These are phyloP conservation scores for Cydia splendana DNA, from an alignment of 1,140 invertebrate genomes.

Conservation along the genomic window DNA sequence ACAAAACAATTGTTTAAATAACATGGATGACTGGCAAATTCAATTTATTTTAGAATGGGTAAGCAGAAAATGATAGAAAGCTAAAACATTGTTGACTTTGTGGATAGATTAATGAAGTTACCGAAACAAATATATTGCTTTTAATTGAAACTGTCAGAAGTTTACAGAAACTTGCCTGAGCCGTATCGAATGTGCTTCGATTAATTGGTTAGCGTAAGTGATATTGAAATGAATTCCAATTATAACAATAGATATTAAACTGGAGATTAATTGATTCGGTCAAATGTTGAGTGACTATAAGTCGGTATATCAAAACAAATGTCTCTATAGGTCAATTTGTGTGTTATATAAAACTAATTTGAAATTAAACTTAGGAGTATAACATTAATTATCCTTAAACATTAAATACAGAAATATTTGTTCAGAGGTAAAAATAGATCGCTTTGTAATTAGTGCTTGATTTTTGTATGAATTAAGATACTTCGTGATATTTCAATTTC, in stretches of 20 bases:
- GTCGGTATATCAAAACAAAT: too few relatives aligned
- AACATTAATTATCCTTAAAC: too few relatives aligned
- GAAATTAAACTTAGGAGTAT: too few relatives aligned
- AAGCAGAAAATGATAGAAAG: slow-evolving; percentile 1
- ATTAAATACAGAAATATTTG: too few relatives aligned
- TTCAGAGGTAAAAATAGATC: too few relatives aligned
- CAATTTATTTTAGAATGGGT: background rate
- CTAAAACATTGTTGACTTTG: background rate
- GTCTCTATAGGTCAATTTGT: too few relatives aligned
- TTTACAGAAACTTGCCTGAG: slow-evolving; percentile 7
- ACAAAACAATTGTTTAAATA: background rate
- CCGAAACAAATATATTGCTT: slow-evolving; percentile 16
- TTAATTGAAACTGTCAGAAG: slow-evolving; percentile 14
- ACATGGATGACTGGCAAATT: background rate
- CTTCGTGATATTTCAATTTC: too few relatives aligned
- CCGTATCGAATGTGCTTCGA: slow-evolving; percentile 9
- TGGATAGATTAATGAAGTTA: background rate
- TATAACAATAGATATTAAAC: background rate
- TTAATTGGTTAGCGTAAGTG: background rate
- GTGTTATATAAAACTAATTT: too few relatives aligned
- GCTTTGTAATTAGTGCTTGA: too few relatives aligned
- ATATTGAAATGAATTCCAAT: background rate
- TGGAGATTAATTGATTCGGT: background rate
- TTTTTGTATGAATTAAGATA: too few relatives aligned
- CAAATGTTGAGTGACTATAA: background rate